Evolutionary conservation across 1,140 invertebrate species (phyloP).

Genomic region (Drosophila willistoni): DNA sequence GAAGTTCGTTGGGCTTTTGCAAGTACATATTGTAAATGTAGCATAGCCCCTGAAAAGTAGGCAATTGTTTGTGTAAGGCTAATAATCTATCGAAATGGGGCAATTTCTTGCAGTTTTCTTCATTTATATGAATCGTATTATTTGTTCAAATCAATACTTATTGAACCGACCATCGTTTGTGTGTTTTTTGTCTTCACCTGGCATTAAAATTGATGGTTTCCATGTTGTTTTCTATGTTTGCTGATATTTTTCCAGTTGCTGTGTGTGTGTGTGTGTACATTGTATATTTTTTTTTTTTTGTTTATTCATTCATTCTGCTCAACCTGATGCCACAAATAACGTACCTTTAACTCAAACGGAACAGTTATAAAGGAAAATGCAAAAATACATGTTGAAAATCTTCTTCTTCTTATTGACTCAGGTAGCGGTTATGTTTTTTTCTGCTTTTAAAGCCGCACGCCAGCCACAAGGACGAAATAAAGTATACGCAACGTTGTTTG

Average conservation of each 20-base stretch:
- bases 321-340: slow-evolving; percentile 5
- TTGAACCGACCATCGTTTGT: too few species aligned
- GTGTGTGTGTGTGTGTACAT: background rate
- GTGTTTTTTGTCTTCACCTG: background rate
- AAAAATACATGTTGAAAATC: background rate
- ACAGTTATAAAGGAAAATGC: background rate
- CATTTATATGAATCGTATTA: background rate
- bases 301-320: background rate
- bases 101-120: background rate
- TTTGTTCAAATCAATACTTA: background rate
- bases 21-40: too few species aligned
- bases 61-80: background rate
- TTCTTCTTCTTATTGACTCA: background rate
- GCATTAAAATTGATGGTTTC: slow-evolving; percentile 8
- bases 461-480: slow-evolving; percentile 23
- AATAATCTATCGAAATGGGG: background rate
- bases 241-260: background rate
- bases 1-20: too few species aligned
- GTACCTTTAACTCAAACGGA: background rate
- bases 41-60: too few species aligned
- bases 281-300: background rate
- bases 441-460: slow-evolving; percentile 1
- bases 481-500: slow-evolving; percentile 13
- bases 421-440: background rate
- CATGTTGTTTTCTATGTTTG: slow-evolving; percentile 1